phyloP scores from a whole-genome alignment of 2,888 invertebrate species.

The Morpho achilles region DNA sequence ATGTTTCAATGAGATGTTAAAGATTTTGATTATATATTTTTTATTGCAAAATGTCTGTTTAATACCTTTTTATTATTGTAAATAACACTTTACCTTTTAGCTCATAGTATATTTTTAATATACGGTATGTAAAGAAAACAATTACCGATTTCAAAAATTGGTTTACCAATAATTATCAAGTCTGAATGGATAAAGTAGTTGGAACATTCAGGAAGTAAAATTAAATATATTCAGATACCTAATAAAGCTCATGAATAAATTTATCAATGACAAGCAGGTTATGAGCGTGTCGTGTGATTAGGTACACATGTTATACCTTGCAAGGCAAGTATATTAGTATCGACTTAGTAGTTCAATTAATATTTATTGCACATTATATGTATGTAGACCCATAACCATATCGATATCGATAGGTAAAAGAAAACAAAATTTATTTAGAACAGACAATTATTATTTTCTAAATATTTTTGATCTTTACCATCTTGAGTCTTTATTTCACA shows the following conservation, averaged over 20 bases:
- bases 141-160: not conserved
- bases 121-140: conserved; percentile 2
- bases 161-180: conserved; percentile 1
- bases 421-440: not conserved
- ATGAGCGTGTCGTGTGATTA: conserved; percentile 33
- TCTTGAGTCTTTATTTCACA: too few species aligned
- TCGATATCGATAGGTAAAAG: not conserved
- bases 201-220: conserved; percentile 44
- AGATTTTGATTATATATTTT: conserved; percentile 10
- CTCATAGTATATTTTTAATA: not conserved
- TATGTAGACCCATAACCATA: too few species aligned
- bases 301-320: conserved; percentile 30
- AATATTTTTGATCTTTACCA: too few species aligned
- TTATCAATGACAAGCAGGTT: conserved; percentile 25
- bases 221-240: conserved; percentile 41
- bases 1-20: conserved; percentile 13
- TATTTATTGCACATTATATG: not conserved
- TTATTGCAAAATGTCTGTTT: conserved; percentile 10
- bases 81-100: conserved; percentile 2
- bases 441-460: too few species aligned
- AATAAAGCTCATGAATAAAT: conserved; percentile 36
- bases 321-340: not conserved
- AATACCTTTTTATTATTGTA: conserved; percentile 8
- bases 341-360: not conserved
- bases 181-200: conserved; percentile 5